phyloP scores from a whole-genome alignment of 2,113 vertebrate species.

The Urocolius indicus region DNA sequence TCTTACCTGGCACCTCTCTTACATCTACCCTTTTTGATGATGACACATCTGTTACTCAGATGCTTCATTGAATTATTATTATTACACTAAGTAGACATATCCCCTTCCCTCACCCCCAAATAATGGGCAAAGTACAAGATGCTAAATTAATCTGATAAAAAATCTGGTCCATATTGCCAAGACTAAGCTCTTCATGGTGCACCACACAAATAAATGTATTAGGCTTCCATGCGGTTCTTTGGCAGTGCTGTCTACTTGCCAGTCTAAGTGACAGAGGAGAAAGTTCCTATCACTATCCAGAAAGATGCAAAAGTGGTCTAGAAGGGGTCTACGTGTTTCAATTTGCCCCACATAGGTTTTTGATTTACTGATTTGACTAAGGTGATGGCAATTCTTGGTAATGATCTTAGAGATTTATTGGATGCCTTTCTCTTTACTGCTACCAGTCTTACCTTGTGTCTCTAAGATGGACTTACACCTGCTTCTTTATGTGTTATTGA shows the following conservation, averaged over 20 bases:
- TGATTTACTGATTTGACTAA: not conserved
- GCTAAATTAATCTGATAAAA: not conserved
- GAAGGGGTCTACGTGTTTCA: not conserved
- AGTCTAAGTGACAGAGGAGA: not conserved
- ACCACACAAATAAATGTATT: not conserved
- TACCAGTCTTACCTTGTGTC: not conserved
- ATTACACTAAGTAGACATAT: accelerated
- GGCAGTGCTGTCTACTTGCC: not conserved
- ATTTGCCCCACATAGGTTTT: not conserved
- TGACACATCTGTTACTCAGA: constrained; percentile 30
- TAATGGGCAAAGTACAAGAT: not conserved
- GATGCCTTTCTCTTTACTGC: not conserved
- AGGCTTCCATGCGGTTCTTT: not conserved
- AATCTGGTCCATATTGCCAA: not conserved
- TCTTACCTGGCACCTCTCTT: constrained; percentile 23
- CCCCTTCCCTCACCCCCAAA: not conserved
- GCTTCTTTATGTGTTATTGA: not conserved
- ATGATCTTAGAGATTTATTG: not conserved
- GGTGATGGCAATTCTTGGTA: not conserved
- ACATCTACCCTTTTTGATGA: constrained; percentile 6
- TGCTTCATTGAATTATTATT: not conserved
- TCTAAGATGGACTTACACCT: not conserved
- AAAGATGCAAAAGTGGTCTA: not conserved
- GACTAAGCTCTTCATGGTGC: not conserved
- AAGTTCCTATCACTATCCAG: not conserved